These are phyloP conservation scores for Choloepus hoffmanni DNA, from an alignment of 2,113 vertebrate genomes.

Conservation along the genomic window DNA sequence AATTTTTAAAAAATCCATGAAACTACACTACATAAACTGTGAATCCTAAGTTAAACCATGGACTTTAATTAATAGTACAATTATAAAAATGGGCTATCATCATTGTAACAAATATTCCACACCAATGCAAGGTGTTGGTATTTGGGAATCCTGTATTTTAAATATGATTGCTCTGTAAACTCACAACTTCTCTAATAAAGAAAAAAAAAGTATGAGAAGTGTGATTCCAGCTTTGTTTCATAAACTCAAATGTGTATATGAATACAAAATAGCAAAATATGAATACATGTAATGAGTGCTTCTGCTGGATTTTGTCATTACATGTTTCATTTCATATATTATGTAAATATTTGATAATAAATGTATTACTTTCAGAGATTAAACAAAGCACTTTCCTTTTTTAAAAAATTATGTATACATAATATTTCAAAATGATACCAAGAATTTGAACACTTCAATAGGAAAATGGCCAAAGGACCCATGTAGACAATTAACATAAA, in stretches of 20 bases:
- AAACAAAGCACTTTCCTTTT: neutral
- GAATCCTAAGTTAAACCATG: too few species aligned
- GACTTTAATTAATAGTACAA: too few species aligned
- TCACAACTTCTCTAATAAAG: too few species aligned
- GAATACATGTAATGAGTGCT: neutral
- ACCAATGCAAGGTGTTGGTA: too few species aligned
- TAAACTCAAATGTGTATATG: neutral
- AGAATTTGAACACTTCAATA: constrained; percentile 2
- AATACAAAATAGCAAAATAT: neutral
- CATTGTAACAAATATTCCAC: too few species aligned
- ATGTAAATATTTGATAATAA: neutral
- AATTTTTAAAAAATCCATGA: too few species aligned
- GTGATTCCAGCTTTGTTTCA: neutral
- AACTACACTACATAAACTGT: too few species aligned
- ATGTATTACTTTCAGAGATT: neutral
- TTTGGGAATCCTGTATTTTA: too few species aligned
- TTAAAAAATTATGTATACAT: neutral
- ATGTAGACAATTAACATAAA: neutral
- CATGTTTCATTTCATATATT: neutral
- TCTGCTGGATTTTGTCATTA: neutral
- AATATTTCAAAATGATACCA: neutral
- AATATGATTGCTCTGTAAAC: too few species aligned
- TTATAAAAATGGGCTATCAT: too few species aligned
- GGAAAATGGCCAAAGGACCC: neutral
- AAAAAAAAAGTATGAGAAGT: neutral